Evolutionary conservation across 2,113 vertebrate genomes (phyloP).

Genomic region (Oncorhynchus clarkii): DNA sequence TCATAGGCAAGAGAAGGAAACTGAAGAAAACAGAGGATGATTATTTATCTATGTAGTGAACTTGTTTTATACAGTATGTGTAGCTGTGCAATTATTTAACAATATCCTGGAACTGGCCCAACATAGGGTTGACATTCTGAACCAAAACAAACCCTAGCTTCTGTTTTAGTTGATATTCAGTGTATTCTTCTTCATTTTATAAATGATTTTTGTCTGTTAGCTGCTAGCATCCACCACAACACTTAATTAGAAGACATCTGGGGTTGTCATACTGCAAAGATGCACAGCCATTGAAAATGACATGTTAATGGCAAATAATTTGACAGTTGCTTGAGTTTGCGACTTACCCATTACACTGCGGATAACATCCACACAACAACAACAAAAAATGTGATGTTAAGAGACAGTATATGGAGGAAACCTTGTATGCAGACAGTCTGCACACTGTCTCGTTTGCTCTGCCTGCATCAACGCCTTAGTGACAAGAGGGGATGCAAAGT

Average conservation of each 20-base stretch:
- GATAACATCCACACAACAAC: neutral
- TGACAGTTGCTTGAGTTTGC: neutral
- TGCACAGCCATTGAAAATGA: neutral
- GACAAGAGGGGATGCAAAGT: conserved; percentile 3
- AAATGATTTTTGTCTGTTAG: neutral
- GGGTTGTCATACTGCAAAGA: neutral
- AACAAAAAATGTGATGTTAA: neutral
- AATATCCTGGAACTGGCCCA: too few relatives aligned
- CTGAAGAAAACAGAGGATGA: too few relatives aligned
- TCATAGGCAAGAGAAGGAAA: too few relatives aligned
- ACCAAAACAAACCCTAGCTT: too few relatives aligned
- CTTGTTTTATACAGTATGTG: too few relatives aligned
- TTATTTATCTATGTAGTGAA: too few relatives aligned
- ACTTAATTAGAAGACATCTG: neutral
- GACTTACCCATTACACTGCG: neutral
- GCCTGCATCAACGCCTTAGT: neutral
- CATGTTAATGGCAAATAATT: neutral
- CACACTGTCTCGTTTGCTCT: neutral
- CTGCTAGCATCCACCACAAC: neutral
- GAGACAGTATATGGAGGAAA: neutral
- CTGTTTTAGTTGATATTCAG: too few relatives aligned
- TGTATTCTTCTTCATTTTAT: too few relatives aligned
- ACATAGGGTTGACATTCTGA: too few relatives aligned
- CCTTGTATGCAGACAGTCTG: neutral
- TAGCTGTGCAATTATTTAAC: too few relatives aligned